Base-by-base conservation (phyloP, 2,888 invertebrate species). In the Globia sparganii region DNA sequence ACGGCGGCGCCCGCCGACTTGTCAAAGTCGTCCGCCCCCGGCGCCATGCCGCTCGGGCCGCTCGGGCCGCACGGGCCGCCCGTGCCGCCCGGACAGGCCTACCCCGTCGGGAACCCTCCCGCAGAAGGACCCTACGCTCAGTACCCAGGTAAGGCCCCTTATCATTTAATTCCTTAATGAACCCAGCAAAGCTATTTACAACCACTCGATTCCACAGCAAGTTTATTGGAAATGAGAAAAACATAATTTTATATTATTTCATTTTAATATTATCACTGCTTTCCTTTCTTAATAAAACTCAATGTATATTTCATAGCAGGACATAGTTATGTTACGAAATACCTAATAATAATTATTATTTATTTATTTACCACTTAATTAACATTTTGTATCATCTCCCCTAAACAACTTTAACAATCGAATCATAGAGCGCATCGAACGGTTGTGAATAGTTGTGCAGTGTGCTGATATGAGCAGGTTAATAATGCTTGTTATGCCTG, bases 41-140 rank as follows among this genome's bases (percentile, higher is more conserved):
- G 88, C 4, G 84, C 91, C 68, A 83, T 93, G n/a, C 89, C 4
- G 3, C 78, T 43, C 5, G 78, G 56, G 37, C 73, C 84, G 9
- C 88, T 0, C 4, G 89, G 93, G 78, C 83, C 89, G 6, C 78
- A 46, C 0, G 88, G 92, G 80, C 83, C 89, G 4, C 80, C 64
- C 3, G 83, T 66, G 37, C 71, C 85, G 8, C 89, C 93, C 4
- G 89, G 89, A 5, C 94, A 91, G 59, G 87, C 89, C 4, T 95
- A 94, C 72, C 93, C 94, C 4, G 84, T 88, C 4, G 84, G 90
- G 3, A 92, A 92, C 77, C 91, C 94, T 28, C 91, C 94, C n/a
- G 91, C 94, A 3, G 96, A 96, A 31, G 92, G 90, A 34, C 90
- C 92, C 15, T 96, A 94, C 75, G 92, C 93, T 59, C 96, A 96